phyloP scores from a whole-genome alignment of 2,797 vertebrate species.

The Schizothorax lantsangensis region DNA sequence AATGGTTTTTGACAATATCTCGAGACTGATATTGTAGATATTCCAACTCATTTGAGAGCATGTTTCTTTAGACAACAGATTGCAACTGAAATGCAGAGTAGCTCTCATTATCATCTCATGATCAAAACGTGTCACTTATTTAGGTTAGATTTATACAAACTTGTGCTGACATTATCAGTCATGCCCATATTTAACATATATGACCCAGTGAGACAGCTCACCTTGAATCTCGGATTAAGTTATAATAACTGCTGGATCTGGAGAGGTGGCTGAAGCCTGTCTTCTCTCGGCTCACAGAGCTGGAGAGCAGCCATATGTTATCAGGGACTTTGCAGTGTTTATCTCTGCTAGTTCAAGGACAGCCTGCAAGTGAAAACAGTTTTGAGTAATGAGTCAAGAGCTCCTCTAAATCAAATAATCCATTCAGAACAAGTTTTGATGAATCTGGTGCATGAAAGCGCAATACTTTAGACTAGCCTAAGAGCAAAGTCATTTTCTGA shows the following conservation, averaged over 20 bases:
- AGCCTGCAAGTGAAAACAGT: slow-evolving; percentile 30
- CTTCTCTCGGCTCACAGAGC: not conserved
- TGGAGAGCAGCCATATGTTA: slow-evolving; percentile 48
- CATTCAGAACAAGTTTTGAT: not conserved
- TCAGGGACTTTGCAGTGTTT: slow-evolving; percentile 46
- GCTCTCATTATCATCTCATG: not conserved
- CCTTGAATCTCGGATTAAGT: not conserved
- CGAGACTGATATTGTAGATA: not conserved
- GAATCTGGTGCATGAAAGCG: not conserved
- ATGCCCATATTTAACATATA: not conserved
- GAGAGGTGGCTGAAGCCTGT: not conserved
- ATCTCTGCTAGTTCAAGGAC: slow-evolving; percentile 58
- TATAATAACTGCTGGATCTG: not conserved
- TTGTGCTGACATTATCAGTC: not conserved
- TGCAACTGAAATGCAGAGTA: not conserved
- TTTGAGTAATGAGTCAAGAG: slow-evolving; percentile 16
- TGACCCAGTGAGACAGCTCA: not conserved
- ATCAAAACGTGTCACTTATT: not conserved
- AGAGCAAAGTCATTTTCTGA: not conserved
- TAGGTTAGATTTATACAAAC: not conserved
- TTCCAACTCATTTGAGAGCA: not conserved
- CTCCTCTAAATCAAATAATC: slow-evolving; percentile 33
- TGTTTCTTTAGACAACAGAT: not conserved
- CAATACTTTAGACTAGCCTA: not conserved
- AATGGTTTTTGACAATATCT: slow-evolving; percentile 17